Evolutionary conservation across 2,113 vertebrate genomes (phyloP).

Genomic region (Centrocercus urophasianus): DNA sequence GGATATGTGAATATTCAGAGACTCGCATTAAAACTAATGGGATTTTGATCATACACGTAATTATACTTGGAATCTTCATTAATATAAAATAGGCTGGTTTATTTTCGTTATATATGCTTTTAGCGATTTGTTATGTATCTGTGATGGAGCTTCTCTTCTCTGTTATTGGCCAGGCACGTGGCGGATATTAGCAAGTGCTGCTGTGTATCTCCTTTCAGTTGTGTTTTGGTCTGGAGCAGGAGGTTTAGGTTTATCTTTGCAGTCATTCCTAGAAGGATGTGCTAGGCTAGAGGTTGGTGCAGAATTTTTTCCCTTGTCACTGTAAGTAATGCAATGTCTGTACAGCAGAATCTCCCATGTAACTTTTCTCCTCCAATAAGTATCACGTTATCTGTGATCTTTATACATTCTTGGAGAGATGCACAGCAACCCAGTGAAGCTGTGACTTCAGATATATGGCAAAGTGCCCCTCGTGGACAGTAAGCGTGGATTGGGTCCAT

Average conservation of each 20-base stretch:
- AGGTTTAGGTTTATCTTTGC: neutral
- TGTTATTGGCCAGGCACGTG: fast-evolving
- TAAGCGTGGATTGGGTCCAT: neutral
- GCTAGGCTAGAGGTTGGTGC: fast-evolving
- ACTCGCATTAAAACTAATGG: neutral
- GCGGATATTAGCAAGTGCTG: neutral
- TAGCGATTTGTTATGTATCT: neutral
- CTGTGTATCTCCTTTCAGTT: neutral
- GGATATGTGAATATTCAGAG: neutral
- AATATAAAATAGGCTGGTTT: neutral
- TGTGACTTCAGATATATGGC: neutral
- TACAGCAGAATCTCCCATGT: neutral
- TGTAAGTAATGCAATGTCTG: neutral
- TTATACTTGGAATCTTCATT: neutral
- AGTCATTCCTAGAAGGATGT: neutral
- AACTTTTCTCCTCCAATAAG: neutral
- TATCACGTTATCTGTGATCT: neutral
- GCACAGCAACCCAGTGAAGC: neutral
- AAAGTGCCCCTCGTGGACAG: neutral
- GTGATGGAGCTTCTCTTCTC: neutral
- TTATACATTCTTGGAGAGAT: neutral
- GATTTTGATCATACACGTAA: conserved; percentile 4
- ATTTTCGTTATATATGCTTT: neutral
- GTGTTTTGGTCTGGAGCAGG: neutral
- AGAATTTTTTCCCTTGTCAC: fast-evolving